Evolutionary conservation across 2,113 vertebrate species (phyloP).

Genomic region (Neolamprologus variostigma): DNA sequence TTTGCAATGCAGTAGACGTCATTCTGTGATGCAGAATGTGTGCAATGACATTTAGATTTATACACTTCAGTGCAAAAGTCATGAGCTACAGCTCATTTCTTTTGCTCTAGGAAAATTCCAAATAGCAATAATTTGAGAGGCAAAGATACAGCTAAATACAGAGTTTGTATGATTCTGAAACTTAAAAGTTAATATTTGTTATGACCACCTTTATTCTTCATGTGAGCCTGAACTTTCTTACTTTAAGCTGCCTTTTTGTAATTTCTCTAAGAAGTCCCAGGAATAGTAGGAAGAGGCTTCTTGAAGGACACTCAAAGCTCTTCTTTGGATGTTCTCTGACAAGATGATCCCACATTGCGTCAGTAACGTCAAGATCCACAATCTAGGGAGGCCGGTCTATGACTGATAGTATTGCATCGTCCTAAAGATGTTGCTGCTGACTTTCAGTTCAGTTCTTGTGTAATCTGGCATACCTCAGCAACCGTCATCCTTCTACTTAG

Average conservation of each 20-base stretch:
- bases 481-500: not conserved
- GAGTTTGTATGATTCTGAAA: accelerated
- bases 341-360: not conserved
- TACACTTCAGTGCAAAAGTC: not conserved
- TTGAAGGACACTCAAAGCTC: not conserved
- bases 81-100: not conserved
- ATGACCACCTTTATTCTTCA: not conserved
- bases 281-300: not conserved
- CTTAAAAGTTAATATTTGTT: not conserved
- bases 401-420: not conserved
- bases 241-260: not conserved
- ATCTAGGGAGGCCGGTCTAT: not conserved
- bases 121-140: not conserved
- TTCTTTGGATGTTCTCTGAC: not conserved
- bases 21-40: not conserved
- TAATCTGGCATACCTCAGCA: not conserved
- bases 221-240: not conserved
- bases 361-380: not conserved
- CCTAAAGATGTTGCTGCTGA: not conserved
- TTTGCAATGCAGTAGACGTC: not conserved
- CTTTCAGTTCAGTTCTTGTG: not conserved
- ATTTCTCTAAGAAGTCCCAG: not conserved
- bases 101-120: not conserved
- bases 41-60: not conserved
- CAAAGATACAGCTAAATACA: not conserved